Conservation (phyloP, 1,140 invertebrate species). For the Artemia franciscana region DNA sequence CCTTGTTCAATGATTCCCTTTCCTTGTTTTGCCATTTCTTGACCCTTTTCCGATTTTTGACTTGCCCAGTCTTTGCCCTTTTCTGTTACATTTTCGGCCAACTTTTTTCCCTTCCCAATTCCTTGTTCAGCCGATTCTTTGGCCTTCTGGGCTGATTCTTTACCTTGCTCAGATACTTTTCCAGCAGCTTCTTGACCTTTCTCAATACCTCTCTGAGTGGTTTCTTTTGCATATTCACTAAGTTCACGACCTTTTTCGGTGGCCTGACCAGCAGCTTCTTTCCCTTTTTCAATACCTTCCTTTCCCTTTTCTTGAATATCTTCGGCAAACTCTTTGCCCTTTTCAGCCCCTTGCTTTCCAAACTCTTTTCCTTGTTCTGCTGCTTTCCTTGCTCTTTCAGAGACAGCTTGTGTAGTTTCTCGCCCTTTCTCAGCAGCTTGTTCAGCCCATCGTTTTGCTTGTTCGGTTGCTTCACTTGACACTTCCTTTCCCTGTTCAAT, state of each 20-base stretch:
- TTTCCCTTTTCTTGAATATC: not conserved
- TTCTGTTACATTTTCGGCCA: not conserved
- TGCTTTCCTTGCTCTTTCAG: not conserved
- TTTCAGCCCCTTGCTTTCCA: not conserved
- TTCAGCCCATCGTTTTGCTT: not conserved
- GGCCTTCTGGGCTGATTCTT: not conserved
- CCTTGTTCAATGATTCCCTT: not conserved
- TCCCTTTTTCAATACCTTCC: not conserved
- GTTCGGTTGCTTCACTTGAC: not conserved
- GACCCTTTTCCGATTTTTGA: not conserved
- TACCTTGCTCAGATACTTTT: not conserved
- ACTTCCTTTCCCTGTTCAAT: not conserved
- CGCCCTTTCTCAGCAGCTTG: not conserved
- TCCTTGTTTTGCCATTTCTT: not conserved
- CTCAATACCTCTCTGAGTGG: not conserved
- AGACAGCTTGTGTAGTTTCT: not conserved
- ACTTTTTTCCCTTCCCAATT: not conserved
- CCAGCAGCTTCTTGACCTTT: not conserved
- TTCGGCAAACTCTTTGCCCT: not conserved
- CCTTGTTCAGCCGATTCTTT: not conserved
- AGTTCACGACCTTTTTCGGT: no score
- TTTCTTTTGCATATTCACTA: not conserved
- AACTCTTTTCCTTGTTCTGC: not conserved
- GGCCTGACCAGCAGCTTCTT: conserved; percentile 1
- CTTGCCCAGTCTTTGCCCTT: not conserved